Base-by-base conservation (phyloP, 1,140 invertebrate species). In the Drosophila sp. region DNA sequence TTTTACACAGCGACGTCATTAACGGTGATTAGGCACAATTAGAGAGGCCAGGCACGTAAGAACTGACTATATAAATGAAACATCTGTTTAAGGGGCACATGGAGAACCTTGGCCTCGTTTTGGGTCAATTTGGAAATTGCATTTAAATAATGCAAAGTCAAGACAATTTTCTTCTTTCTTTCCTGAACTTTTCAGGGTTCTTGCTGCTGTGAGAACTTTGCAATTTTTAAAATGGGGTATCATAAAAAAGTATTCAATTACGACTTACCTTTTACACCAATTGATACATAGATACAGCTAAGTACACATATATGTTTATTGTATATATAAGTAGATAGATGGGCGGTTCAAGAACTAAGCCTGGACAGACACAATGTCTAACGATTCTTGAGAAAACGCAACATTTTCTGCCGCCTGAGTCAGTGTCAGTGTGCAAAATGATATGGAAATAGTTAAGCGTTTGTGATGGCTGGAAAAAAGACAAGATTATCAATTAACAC, bases 321-420 rank as follows among this genome's bases (percentile, higher is more conserved):
- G 66, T 60, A 61, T 72, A 65, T 50, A 58, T 66, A 69, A 57
- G 50, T 66, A 67, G 63, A 86, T 70, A 68, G 75, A 73, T 74
- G 70, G 79, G 74, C 69, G 72, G 77, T 65, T 50, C 54, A 33
- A 61, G 69, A 69, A 61, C 66, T 65, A 66, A 41, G 60, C 60
- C 72, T 57, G 61, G 74, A 56, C 72, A 68, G 64, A 60, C 71
- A 29, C 54, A 56, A 60, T 64, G 50, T 66, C 84, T 87, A 89
- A 63, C 80, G 84, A 57, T 84, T 87, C 68, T 87, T 89, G 60
- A 87, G 84, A 69, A 87, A 87, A 58, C 84, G 84, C 70, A 84
- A 70, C 84, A 87, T 87, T 89, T 87, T 80, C 44, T 40, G 58
- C 54, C 72, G 66, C 72, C 60, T 73, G 38, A 55, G 67, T 70